phyloP scores from a whole-genome alignment of 2,888 invertebrate species.

The Euplagia quadripunctaria region DNA sequence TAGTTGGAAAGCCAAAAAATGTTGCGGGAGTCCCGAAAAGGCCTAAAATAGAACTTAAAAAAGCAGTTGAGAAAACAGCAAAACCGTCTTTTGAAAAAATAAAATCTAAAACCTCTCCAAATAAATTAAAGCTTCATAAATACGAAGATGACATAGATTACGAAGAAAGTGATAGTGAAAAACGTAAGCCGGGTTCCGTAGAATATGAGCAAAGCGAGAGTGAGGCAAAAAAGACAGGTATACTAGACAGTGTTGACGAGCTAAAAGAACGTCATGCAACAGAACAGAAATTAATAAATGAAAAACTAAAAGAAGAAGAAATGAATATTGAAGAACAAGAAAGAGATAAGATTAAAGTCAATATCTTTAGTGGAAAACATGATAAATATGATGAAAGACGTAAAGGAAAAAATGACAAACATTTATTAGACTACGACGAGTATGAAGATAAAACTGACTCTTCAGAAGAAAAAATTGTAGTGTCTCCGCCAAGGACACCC shows the following conservation, averaged over 20 bases:
- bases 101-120: background rate
- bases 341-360: conserved; percentile 56
- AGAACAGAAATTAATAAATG: conserved; percentile 74
- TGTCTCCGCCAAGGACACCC: conserved; percentile 45
- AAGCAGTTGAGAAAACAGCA: conserved; percentile 15
- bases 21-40: conserved; percentile 53
- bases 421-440: conserved; percentile 68
- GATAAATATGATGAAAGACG: conserved; percentile 62
- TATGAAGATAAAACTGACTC: conserved; percentile 64
- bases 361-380: conserved; percentile 39
- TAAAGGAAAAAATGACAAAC: conserved; percentile 36
- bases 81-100: background rate
- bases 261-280: conserved; percentile 75
- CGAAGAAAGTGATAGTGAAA: conserved; percentile 61
- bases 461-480: conserved; percentile 68
- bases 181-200: conserved; percentile 50
- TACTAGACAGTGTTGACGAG: conserved; percentile 76
- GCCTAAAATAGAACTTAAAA: conserved; percentile 19
- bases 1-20: conserved; percentile 60
- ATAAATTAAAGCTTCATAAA: conserved; percentile 18
- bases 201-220: conserved; percentile 69
- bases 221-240: conserved; percentile 74
- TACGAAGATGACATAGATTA: conserved; percentile 64
- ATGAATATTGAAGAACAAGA: conserved; percentile 71
- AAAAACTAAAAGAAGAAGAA: conserved; percentile 77